phyloP scores from a whole-genome alignment of 2,888 invertebrate genomes.

The Hypsopygia costalis region DNA sequence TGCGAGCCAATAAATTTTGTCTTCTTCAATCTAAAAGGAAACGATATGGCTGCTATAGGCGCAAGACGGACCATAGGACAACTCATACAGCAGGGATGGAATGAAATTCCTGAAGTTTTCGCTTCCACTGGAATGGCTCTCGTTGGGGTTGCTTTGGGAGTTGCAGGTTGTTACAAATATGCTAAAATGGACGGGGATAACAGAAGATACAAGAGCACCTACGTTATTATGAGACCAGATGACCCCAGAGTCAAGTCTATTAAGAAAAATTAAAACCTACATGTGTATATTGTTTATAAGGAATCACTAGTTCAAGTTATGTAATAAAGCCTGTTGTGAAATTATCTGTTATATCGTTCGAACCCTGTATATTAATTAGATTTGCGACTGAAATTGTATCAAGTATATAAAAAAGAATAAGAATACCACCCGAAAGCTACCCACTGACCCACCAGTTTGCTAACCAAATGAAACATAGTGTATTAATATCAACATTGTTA shows the following conservation, averaged over 20 bases:
- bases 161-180: constrained; percentile 70
- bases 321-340: constrained; percentile 52
- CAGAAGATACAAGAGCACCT: constrained; percentile 82
- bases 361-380: too few relatives aligned
- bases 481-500: too few relatives aligned
- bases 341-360: too few relatives aligned
- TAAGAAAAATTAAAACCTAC: constrained; percentile 64
- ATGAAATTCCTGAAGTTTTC: constrained; percentile 87
- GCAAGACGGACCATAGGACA: constrained; percentile 52
- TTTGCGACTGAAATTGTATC: too few relatives aligned
- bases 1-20: too few relatives aligned
- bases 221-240: constrained; percentile 84
- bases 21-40: too few relatives aligned
- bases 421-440: too few relatives aligned
- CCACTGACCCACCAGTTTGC: too few relatives aligned
- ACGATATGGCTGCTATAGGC: constrained; percentile 40
- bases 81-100: constrained; percentile 73
- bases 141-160: constrained; percentile 76
- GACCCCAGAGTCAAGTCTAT: constrained; percentile 82
- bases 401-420: too few relatives aligned
- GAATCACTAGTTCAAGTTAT: constrained; percentile 44
- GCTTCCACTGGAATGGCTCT: constrained; percentile 80
- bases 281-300: constrained; percentile 11
- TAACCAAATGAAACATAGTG: too few relatives aligned
- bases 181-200: constrained; percentile 83